Evolutionary conservation across 2,797 vertebrate species (phyloP), one percentile per base, ranked within the genome.

Genomic region (Enteromius unitaeniatus): DNA sequence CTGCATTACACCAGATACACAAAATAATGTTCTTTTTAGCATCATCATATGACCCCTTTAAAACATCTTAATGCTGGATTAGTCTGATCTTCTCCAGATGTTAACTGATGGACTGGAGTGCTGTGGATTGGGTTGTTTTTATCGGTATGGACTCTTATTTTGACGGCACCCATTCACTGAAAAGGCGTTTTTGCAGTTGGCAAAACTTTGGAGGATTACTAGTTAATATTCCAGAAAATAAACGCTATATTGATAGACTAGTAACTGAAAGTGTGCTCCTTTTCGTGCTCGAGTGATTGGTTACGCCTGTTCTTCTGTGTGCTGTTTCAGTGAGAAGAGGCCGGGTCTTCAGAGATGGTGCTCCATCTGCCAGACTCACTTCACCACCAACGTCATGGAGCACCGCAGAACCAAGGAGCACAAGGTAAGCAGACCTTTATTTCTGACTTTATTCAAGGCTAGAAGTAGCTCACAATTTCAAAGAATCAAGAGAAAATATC

Each of bases 361-460:
- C 88, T 93, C 95, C 88, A 97, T 95, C 47, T 99, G 98, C 89
- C 96, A 96, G 91, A 91, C 92, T 40, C 94, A 98, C 90, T 98
- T 97, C 91, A 93, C 91, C 75, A 93, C 95, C 49, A 96, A 95
- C 89, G 91, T 97, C 73, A 94, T 92, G 82, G 97, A 96, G 19
- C 98, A 99, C 81, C 96, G 95, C 76, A 94, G 95, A 90, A 98
- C 96, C 0, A 95, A 93, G 83, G 96, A 97, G 82, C 97, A 99
- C 93, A 99, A 97, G 95, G 97, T 99, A 92, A 88, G 1, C 26
- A 28, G 11, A 6, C 0, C 5, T 7, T 0, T 10, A 19, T 1
- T 42, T 37, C 1, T 40, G 23, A n/a, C n/a, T n/a, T n/a, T n/a
- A n/a, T n/a, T n/a, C n/a, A n/a, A 51, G 49, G 8, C 2, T 55